phyloP scores from a whole-genome alignment of 2,113 vertebrate genomes.

The Salvelinus sp. region DNA sequence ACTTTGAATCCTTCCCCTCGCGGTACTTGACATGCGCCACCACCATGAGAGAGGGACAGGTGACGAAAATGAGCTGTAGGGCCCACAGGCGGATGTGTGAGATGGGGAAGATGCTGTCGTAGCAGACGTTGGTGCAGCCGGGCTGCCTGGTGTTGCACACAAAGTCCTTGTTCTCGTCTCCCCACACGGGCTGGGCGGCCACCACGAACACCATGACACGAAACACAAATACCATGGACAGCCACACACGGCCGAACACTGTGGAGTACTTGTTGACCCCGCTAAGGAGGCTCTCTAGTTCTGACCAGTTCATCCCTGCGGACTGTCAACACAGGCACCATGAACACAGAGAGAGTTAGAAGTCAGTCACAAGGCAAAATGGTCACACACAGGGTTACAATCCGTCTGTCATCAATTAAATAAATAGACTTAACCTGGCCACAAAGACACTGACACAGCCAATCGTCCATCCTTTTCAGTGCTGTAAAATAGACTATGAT shows the following conservation, averaged over 20 bases:
- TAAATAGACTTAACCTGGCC: too few relatives aligned
- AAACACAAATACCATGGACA: slow-evolving; percentile 93
- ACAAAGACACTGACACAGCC: too few relatives aligned
- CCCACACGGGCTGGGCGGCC: slow-evolving; percentile 90
- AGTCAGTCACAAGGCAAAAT: background rate
- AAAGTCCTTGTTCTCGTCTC: slow-evolving; percentile 89
- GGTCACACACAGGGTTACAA: too few relatives aligned
- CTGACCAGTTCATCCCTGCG: slow-evolving; percentile 82
- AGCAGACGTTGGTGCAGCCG: slow-evolving; percentile 90
- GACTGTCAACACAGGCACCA: background rate
- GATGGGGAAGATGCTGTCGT: slow-evolving; percentile 85
- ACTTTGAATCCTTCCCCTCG: slow-evolving; percentile 81
- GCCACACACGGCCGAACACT: slow-evolving; percentile 89
- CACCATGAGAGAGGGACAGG: slow-evolving; percentile 89
- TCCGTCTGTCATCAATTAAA: too few relatives aligned
- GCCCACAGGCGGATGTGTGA: slow-evolving; percentile 79
- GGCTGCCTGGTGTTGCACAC: slow-evolving; percentile 91
- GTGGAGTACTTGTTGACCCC: slow-evolving; percentile 96
- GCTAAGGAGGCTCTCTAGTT: slow-evolving; percentile 80
- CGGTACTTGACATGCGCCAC: slow-evolving; percentile 89
- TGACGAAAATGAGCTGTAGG: slow-evolving; percentile 77
- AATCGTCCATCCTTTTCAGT: too few relatives aligned
- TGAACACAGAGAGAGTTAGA: background rate
- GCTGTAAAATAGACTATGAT: too few relatives aligned
- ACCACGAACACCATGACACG: slow-evolving; percentile 92